Evolutionary conservation across 2,113 vertebrate genomes (phyloP).

Genomic region (Neogale vison): DNA sequence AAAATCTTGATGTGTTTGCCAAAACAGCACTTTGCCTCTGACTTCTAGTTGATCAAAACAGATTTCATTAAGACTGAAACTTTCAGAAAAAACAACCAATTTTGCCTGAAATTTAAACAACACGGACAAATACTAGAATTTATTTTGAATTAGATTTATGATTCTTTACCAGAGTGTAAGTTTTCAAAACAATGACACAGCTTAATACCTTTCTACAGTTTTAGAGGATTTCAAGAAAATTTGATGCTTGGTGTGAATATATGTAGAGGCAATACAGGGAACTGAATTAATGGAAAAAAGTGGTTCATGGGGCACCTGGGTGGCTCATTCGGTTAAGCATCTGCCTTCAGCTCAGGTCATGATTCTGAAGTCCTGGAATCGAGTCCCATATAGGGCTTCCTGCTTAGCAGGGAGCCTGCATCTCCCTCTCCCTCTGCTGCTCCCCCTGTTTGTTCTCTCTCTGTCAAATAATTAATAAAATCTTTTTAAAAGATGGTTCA

Average conservation of each 20-base stretch:
- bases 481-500: background rate
- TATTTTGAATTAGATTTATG: conserved; percentile 28
- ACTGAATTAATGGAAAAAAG: background rate
- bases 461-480: too few species aligned
- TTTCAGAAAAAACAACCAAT: background rate
- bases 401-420: too few species aligned
- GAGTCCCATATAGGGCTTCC: too few species aligned
- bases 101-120: conserved; percentile 5
- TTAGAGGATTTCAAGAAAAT: conserved; percentile 13
- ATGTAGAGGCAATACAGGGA: background rate
- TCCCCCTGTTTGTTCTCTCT: too few species aligned
- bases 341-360: too few species aligned
- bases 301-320: background rate
- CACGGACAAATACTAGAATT: background rate
- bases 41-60: background rate
- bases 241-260: background rate
- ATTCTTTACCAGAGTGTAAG: background rate
- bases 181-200: background rate
- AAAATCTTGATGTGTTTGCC: background rate
- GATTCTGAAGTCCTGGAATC: too few species aligned
- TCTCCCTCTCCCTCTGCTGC: too few species aligned
- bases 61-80: conserved; percentile 8
- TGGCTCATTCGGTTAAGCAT: too few species aligned
- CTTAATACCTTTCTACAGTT: background rate
- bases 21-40: background rate